phyloP scores from a whole-genome alignment of 2,888 invertebrate species.

The Eurois occulta region DNA sequence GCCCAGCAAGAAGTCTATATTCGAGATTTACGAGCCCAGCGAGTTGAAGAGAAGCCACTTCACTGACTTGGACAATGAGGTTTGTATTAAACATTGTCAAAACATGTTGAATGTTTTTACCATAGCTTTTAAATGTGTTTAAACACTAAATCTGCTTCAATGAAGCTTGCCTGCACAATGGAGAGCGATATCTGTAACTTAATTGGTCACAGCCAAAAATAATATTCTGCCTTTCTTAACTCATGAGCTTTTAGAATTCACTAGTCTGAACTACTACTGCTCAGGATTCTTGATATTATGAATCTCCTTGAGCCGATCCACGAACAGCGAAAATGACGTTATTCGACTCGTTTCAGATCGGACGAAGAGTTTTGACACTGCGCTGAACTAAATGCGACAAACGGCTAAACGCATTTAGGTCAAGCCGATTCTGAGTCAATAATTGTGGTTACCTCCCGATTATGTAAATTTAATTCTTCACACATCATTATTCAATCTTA shows the following conservation, averaged over 20 bases:
- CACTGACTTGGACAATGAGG: slow-evolving; percentile 97
- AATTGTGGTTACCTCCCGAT: not conserved
- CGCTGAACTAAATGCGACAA: not conserved
- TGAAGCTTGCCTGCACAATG: too few species aligned
- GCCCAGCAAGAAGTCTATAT: slow-evolving; percentile 95
- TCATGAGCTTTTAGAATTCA: not conserved
- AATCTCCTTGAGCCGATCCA: not conserved
- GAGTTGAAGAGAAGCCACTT: slow-evolving; percentile 99
- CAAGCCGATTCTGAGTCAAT: not conserved
- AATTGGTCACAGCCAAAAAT: not conserved
- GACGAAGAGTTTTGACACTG: not conserved
- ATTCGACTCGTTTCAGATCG: not conserved
- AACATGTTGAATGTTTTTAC: not conserved
- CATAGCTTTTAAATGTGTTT: not conserved
- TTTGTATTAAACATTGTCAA: slow-evolving; percentile 65
- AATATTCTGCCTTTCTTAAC: not conserved
- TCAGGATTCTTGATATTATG: not conserved
- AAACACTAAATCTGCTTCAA: not conserved
- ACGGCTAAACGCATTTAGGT: not conserved
- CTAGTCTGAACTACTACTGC: not conserved
- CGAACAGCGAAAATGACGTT: not conserved
- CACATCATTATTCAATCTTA: not conserved
- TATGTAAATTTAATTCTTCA: not conserved
- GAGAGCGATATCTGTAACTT: too few species aligned
- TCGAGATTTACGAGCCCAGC: slow-evolving; percentile 99